Base-by-base conservation (phyloP, 2,113 vertebrate species). In the Indicator indicator region DNA sequence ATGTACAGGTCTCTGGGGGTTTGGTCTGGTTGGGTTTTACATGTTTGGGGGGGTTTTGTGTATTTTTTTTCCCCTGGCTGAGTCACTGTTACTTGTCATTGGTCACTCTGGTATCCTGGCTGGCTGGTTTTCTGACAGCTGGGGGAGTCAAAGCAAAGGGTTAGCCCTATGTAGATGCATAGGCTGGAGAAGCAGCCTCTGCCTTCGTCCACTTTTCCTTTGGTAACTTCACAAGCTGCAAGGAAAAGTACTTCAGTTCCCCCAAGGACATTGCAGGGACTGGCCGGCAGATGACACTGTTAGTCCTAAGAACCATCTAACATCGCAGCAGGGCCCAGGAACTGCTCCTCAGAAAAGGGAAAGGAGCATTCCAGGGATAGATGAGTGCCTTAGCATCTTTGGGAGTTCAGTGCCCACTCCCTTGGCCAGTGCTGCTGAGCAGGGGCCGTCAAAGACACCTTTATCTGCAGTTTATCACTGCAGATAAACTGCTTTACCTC, bases 231-330 rank as follows among this genome's bases (percentile, higher is more conserved):
- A 20, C 8, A n/a, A 70, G 18, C 19, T 12, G 38, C 56, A 24
- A 27, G 26, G 26, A 28, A 32, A 32, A 11, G 50, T 44, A 0
- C 20, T 15, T 50, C 48, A 3, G 0, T 9, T 24, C 33, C 56
- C n/a, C 18, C 54, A 2, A 21, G 55, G n/a, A 32, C 36, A 1
- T 90, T 96, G 73, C 96, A 55, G 83, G n/a, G 58, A 84, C 4
- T 9, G 36, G 67, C 96, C 95, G 81, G 67, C 89, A 96, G 97
- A 60, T 96, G 96, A 19, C 95, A 89, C 79, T 93, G 28, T 95
- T 96, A 90, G 16, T 59, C 80, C 55, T 40, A 23, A 50, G n/a
- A 78, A 92, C 14, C 38, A 52, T 0, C 63, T 6, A 2, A 6
- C 30, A 0, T 11, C 0, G 3, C 11, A 3, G 18, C 18, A 3